phyloP scores from a whole-genome alignment of 2,888 invertebrate genomes.

The Mantis religiosa region DNA sequence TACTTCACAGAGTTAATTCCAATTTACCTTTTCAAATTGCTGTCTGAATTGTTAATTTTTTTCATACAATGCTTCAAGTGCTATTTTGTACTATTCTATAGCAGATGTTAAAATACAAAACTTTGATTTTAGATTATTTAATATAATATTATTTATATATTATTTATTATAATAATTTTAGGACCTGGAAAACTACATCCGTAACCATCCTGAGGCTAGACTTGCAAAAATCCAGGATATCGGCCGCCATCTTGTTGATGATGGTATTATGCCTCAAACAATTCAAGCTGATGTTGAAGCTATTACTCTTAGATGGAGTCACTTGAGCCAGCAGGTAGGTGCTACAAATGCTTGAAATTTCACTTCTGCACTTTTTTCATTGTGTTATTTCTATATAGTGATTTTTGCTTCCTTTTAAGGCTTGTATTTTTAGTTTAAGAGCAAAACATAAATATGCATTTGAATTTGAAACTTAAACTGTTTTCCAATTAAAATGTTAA shows the following conservation, averaged over 20 bases:
- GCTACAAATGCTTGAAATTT: neutral
- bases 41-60: too few relatives aligned
- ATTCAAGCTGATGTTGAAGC: conserved; percentile 63
- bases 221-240: conserved; percentile 70
- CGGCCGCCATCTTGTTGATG: conserved; percentile 66
- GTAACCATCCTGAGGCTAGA: conserved; percentile 68
- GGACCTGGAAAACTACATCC: conserved; percentile 79
- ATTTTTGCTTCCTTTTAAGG: neutral
- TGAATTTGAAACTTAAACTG: neutral
- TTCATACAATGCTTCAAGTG: too few relatives aligned
- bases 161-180: conserved; percentile 41
- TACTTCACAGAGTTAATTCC: too few relatives aligned
- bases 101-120: neutral
- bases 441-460: neutral
- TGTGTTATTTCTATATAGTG: neutral
- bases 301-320: conserved; percentile 61
- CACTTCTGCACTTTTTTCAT: neutral
- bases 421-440: neutral
- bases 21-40: too few relatives aligned
- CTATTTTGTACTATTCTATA: neutral
- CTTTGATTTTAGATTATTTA: neutral
- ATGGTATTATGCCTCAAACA: conserved; percentile 68
- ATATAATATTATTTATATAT: too few relatives aligned
- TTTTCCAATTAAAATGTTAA: neutral
- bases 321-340: conserved; percentile 63